Evolutionary conservation across 2,113 vertebrate genomes (phyloP).

Genomic region (Murina feae): DNA sequence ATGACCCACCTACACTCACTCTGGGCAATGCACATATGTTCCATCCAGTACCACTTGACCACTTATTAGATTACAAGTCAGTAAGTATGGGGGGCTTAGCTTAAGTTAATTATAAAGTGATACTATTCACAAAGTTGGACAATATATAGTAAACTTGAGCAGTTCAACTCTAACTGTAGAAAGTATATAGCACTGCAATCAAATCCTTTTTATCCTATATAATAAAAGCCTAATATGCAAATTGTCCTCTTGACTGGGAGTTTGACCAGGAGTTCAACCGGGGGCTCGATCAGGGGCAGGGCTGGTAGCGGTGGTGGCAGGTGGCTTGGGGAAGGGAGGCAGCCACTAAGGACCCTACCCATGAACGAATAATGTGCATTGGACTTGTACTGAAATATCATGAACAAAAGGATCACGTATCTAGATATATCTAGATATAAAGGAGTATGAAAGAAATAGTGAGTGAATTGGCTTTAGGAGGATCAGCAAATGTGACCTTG

Average conservation of each 20-base stretch:
- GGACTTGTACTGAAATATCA: not conserved
- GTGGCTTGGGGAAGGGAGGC: too few species aligned
- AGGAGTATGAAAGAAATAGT: not conserved
- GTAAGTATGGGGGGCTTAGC: not conserved
- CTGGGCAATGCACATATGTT: not conserved
- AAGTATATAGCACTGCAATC: not conserved
- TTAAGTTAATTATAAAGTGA: not conserved
- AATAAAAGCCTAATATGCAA: too few species aligned
- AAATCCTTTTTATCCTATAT: not conserved
- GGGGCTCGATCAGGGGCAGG: too few species aligned
- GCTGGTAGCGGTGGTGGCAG: too few species aligned
- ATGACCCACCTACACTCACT: not conserved
- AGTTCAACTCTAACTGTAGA: not conserved
- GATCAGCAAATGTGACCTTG: not conserved
- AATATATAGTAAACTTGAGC: not conserved
- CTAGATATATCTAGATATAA: not conserved
- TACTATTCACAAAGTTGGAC: not conserved
- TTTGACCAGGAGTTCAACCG: too few species aligned
- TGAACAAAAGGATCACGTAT: not conserved
- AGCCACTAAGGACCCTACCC: too few species aligned
- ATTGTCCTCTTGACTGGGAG: too few species aligned
- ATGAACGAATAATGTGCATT: too few species aligned
- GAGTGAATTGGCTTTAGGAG: not conserved
- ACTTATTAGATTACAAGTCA: not conserved
- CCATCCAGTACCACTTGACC: not conserved